Conservation (phyloP, 2,113 vertebrate species). For the Cyprinodon tularosa region DNA sequence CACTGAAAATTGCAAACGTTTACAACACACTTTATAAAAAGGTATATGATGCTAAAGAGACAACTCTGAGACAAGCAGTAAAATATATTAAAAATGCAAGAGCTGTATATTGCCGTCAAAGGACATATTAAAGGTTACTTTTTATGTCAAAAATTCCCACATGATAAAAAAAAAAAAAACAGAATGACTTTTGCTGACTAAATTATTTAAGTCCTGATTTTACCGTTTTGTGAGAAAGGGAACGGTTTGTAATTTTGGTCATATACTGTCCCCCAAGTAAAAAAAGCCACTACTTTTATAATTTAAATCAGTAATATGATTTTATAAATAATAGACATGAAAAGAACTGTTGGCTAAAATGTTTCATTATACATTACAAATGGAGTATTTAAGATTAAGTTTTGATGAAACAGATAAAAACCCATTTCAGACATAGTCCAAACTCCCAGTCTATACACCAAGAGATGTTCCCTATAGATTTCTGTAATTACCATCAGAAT, state of each 20-base stretch:
- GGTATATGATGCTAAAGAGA: constrained; percentile 6
- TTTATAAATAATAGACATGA: not conserved
- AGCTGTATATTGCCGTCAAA: not conserved
- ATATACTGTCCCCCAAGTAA: not conserved
- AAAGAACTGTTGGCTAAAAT: not conserved
- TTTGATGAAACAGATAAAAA: not conserved
- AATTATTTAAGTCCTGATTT: not conserved
- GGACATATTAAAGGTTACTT: not conserved
- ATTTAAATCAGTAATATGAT: no score
- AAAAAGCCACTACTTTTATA: not conserved
- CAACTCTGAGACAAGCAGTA: constrained; percentile 2
- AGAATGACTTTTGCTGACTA: not conserved
- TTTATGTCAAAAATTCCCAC: not conserved
- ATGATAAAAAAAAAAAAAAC: not conserved
- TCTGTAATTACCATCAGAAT: constrained; percentile 23
- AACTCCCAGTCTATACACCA: constrained; percentile 9
- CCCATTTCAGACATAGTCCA: not conserved
- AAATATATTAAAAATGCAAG: constrained; percentile 16
- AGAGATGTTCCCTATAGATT: constrained; percentile 2
- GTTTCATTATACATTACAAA: not conserved
- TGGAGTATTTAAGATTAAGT: not conserved
- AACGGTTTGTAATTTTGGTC: not conserved
- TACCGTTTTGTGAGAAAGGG: not conserved
- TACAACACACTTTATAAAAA: not conserved
- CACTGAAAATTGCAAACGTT: constrained; percentile 6